These are phyloP conservation scores for Axea sp. DNA, from an alignment of 2,888 invertebrate species.

Conservation along the genomic window DNA sequence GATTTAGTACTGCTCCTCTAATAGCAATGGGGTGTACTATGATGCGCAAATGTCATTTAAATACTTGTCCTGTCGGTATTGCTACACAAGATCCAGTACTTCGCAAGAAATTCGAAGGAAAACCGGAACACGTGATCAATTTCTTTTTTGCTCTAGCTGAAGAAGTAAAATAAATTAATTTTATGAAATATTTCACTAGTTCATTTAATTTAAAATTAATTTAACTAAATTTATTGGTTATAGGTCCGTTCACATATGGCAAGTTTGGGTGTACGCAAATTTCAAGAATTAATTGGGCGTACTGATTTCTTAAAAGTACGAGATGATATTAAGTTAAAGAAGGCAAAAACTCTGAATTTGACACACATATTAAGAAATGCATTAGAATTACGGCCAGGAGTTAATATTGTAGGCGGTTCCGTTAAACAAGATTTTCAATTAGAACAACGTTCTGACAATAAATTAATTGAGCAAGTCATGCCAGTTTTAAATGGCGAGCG, in stretches of 20 bases:
- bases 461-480: constrained; percentile 86
- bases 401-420: constrained; percentile 94
- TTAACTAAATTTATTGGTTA: too few species aligned
- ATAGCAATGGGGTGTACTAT: constrained; percentile 99
- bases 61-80: constrained; percentile 99
- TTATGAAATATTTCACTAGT: too few species aligned
- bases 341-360: constrained; percentile 92
- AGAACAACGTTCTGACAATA: constrained; percentile 90
- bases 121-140: constrained; percentile 98
- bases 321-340: constrained; percentile 85
- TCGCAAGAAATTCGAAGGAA: constrained; percentile 97
- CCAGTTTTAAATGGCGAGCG: constrained; percentile 88
- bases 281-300: constrained; percentile 95
- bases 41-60: constrained; percentile 99
- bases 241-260: constrained; percentile 96
- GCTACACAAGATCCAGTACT: constrained; percentile 98
- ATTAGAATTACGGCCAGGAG: constrained; percentile 91
- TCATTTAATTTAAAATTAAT: background rate
- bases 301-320: constrained; percentile 92
- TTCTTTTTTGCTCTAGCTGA: constrained; percentile 98
- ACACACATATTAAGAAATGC: constrained; percentile 93
- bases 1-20: constrained; percentile 98
- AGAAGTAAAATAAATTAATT: too few species aligned
- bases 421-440: constrained; percentile 91
- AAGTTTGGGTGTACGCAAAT: constrained; percentile 90